These are phyloP conservation scores for Thermophis baileyi DNA, from an alignment of 2,113 vertebrate species.

Conservation along the genomic window DNA sequence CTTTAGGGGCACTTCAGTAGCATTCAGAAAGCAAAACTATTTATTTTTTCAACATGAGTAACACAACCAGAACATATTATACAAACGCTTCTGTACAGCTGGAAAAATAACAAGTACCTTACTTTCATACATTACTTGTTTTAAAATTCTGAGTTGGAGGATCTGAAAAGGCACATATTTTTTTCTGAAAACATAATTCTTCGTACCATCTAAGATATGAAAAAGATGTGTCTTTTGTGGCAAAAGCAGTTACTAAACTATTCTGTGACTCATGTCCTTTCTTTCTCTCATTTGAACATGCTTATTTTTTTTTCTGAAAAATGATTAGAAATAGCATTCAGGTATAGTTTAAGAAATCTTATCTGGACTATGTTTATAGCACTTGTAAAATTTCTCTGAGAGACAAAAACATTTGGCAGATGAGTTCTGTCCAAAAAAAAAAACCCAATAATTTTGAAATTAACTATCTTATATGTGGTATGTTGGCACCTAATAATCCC, in stretches of 20 bases:
- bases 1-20: background rate
- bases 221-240: background rate
- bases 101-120: background rate
- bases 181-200: background rate
- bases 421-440: background rate
- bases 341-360: background rate
- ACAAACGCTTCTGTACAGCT: background rate
- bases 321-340: background rate
- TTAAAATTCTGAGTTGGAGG: background rate
- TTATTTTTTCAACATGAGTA: background rate
- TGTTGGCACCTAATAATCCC: background rate
- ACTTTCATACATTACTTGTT: background rate
- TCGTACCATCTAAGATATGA: background rate
- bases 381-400: background rate
- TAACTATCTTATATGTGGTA: background rate
- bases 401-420: background rate
- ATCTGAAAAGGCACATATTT: conserved; percentile 1
- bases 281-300: background rate
- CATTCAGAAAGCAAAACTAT: background rate
- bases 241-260: background rate
- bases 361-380: too few relatives aligned
- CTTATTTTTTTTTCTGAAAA: background rate
- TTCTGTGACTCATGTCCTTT: background rate
- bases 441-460: background rate
- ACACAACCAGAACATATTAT: background rate